phyloP scores from a whole-genome alignment of 2,797 vertebrate species.

The Eidolon dupreanum region DNA sequence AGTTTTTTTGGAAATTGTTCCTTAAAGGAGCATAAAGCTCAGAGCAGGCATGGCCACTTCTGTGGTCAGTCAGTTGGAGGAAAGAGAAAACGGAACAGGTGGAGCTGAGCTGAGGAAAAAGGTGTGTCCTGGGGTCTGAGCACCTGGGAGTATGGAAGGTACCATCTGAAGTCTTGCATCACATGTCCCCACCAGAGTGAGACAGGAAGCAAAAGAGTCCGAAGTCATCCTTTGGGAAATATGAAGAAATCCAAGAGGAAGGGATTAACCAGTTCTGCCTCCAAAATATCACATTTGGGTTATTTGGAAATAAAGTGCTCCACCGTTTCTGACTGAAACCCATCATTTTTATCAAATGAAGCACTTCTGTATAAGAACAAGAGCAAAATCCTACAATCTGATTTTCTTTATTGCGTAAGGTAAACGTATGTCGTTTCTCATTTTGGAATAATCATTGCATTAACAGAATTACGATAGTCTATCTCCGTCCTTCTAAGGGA shows the following conservation, averaged over 20 bases:
- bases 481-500: rapidly evolving
- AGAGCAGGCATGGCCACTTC: background rate
- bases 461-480: background rate
- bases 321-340: background rate
- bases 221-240: too few relatives aligned
- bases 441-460: background rate
- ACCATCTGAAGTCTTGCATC: background rate
- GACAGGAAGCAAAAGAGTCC: background rate
- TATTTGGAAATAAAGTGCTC: background rate
- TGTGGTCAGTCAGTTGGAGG: background rate
- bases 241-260: background rate
- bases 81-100: background rate
- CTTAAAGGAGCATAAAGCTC: background rate
- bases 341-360: background rate
- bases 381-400: background rate
- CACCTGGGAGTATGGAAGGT: background rate
- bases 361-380: background rate
- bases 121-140: background rate
- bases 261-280: too few relatives aligned
- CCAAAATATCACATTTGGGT: background rate
- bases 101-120: background rate
- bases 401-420: background rate
- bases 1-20: background rate
- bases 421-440: background rate
- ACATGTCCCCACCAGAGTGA: background rate